Conservation (phyloP, 1,140 invertebrate genomes). For the Zaprionus ghesquierei region DNA sequence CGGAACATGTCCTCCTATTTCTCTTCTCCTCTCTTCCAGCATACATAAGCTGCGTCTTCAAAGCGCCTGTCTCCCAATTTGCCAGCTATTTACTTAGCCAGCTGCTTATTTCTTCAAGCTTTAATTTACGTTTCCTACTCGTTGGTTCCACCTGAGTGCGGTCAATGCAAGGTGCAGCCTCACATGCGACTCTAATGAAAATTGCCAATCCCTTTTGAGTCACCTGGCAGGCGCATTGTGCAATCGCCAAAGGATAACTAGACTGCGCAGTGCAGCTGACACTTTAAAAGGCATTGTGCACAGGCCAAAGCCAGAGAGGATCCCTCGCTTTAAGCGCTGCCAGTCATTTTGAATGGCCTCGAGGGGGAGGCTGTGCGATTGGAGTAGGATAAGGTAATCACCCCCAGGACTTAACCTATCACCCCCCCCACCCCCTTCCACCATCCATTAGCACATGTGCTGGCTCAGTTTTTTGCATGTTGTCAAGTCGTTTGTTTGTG, state of each 20-base stretch:
- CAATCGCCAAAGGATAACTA: background rate
- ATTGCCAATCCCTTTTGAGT: background rate
- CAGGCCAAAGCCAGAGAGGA: constrained; percentile 58
- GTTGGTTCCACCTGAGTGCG: background rate
- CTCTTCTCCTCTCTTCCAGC: background rate
- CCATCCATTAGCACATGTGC: constrained; percentile 29
- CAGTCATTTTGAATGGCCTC: constrained; percentile 54
- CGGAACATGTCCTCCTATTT: constrained; percentile 33
- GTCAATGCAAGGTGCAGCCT: background rate
- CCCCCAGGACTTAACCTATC: no score
- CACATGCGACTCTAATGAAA: background rate
- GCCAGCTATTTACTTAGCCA: constrained; percentile 58
- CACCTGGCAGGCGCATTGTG: background rate
- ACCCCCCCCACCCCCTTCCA: no score
- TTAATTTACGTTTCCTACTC: background rate
- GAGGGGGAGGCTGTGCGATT: background rate
- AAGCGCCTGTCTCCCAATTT: constrained; percentile 51
- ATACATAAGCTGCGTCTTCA: constrained; percentile 1
- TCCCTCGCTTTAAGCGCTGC: constrained; percentile 64
- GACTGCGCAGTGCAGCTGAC: constrained; percentile 61
- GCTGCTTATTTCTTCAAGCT: background rate
- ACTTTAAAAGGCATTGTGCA: constrained; percentile 65
- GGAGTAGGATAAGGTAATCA: no score
- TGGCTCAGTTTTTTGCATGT: constrained; percentile 23
- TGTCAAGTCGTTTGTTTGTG: constrained; percentile 24